phyloP scores from a whole-genome alignment of 2,113 vertebrate genomes.

The Lophura nycthemera region DNA sequence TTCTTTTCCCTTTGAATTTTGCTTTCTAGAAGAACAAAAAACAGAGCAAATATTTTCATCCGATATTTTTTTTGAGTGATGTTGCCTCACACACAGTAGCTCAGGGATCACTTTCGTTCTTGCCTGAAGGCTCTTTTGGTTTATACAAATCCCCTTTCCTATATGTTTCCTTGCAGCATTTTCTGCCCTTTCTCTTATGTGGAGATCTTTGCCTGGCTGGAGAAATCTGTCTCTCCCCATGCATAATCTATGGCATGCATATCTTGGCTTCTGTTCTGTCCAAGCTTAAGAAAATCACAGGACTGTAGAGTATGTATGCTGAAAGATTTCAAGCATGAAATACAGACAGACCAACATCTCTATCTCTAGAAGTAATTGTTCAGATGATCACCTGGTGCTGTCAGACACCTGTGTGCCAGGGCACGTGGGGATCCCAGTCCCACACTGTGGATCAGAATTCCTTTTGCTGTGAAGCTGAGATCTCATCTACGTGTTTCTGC shows the following conservation, averaged over 20 bases:
- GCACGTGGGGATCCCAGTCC: fast-evolving
- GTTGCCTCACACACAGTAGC: fast-evolving
- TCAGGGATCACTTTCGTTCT: not conserved
- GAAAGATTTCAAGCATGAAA: not conserved
- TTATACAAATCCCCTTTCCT: not conserved
- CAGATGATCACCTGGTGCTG: not conserved
- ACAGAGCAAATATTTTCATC: not conserved
- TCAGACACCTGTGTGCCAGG: fast-evolving
- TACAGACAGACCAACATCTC: not conserved
- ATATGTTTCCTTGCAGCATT: fast-evolving
- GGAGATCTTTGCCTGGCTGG: not conserved
- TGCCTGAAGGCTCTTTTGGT: not conserved
- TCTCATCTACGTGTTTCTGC: fast-evolving
- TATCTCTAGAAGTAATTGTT: fast-evolving
- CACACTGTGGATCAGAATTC: not conserved
- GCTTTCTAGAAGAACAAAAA: not conserved
- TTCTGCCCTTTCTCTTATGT: not conserved
- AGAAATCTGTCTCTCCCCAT: not conserved
- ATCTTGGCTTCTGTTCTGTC: not conserved
- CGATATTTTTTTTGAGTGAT: not conserved
- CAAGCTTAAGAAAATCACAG: not conserved
- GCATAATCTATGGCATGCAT: fast-evolving
- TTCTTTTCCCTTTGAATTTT: not conserved
- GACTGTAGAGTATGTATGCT: not conserved
- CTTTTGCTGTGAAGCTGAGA: not conserved